Conservation (phyloP, 2,797 vertebrate genomes). For the Valencia hispanica region DNA sequence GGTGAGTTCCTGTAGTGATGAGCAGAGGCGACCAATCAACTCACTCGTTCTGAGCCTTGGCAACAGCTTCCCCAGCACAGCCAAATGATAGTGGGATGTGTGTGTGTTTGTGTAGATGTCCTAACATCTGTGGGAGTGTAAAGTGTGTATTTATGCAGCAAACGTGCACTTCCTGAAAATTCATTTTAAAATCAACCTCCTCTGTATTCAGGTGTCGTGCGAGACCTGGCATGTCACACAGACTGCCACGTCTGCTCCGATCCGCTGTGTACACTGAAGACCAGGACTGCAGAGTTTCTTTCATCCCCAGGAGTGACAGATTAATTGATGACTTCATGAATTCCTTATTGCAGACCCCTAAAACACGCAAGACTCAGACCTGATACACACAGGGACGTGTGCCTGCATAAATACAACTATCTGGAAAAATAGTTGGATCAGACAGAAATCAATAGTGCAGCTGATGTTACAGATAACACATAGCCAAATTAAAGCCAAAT, state of each 20-base stretch:
- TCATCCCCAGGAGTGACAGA: constrained; percentile 57
- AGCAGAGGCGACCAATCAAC: constrained; percentile 80
- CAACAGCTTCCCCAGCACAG: constrained; percentile 80
- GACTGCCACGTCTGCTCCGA: constrained; percentile 39
- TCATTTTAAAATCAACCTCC: constrained; percentile 41
- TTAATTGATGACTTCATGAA: constrained; percentile 68
- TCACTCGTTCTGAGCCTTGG: constrained; percentile 81
- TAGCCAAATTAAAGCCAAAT: constrained; percentile 38
- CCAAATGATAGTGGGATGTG: constrained; percentile 54
- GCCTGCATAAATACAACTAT: constrained; percentile 48
- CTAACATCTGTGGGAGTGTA: constrained; percentile 55
- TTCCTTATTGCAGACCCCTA: constrained; percentile 53
- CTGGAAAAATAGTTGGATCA: constrained; percentile 37
- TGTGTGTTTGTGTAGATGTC: constrained; percentile 14
- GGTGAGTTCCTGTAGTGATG: constrained; percentile 74
- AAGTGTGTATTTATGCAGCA: constrained; percentile 44
- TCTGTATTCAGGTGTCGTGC: constrained; percentile 53
- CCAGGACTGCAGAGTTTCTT: constrained; percentile 38
- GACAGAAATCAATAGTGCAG: constrained; percentile 50
- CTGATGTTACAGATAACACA: constrained; percentile 45
- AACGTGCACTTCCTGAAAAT: constrained; percentile 32
- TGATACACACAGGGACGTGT: constrained; percentile 50
- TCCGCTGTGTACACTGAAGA: constrained; percentile 51
- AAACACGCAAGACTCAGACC: constrained; percentile 24
- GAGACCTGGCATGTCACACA: constrained; percentile 32